Percentiles rank a stretch among this genome's conserved stretches.
Evolutionary conservation across 2,113 vertebrate species (phyloP).

Genomic region (Cebus imitator): DNA sequence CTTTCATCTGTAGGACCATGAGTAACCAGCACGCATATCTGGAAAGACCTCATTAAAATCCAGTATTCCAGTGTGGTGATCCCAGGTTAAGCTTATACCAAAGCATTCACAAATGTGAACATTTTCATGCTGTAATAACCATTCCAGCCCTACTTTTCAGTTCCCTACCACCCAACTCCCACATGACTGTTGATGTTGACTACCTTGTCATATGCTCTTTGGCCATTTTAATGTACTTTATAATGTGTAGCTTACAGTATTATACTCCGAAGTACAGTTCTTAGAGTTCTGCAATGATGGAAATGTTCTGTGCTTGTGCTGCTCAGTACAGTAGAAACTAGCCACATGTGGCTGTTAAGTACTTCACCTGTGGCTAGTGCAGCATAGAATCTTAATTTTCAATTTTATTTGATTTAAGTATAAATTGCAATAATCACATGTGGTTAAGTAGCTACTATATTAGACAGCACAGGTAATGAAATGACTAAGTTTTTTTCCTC

Average conservation of each 20-base stretch:
- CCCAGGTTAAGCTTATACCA: constrained; percentile 87
- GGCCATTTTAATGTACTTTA: neutral
- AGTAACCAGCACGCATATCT: constrained; percentile 92
- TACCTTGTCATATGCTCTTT: neutral
- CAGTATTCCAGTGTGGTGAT: constrained; percentile 94
- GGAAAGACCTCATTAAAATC: constrained; percentile 85
- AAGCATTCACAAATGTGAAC: constrained; percentile 89
- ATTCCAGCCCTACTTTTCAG: constrained; percentile 89
- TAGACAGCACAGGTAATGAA: neutral
- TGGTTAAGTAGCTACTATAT: neutral
- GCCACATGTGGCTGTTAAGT: neutral
- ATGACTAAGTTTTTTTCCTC: neutral
- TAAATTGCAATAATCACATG: neutral
- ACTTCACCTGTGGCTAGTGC: neutral
- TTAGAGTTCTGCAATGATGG: neutral
- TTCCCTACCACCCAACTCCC: constrained; percentile 81
- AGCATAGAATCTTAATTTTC: neutral
- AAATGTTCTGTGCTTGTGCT: neutral
- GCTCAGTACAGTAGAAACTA: neutral
- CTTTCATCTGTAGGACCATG: constrained; percentile 92
- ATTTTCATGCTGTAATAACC: constrained; percentile 86
- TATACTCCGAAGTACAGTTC: neutral
- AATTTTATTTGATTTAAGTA: neutral
- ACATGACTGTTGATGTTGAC: neutral
- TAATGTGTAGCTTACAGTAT: neutral